Evolutionary conservation across 2,888 invertebrate genomes (phyloP), one percentile per base, ranked within the genome.

Genomic region (Acleris cristana): DNA sequence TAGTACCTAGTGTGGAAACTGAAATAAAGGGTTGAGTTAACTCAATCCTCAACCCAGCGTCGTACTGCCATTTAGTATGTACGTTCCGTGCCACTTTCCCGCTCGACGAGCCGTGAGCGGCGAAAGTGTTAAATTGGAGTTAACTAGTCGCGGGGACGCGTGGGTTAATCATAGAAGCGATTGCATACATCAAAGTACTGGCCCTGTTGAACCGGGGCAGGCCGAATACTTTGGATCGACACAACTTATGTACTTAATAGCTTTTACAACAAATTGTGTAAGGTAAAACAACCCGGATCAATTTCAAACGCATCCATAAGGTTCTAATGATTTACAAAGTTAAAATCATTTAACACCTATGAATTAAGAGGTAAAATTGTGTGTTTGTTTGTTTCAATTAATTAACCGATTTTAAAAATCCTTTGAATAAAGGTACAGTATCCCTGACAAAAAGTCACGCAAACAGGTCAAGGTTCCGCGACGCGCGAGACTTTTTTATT

Each of bases 81-180:
- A 52, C 61, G 61, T 61, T 52, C 56, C 56, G 52, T 61, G 30
- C 61, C 56, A 66, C 52, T 66, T 66, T 61, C 66, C 61, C 51
- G 61, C 56, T 60, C 48, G 23, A 51, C 44, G 55, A 57, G 44
- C 54, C 60, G 55, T 64, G 53, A 56, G 56, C 56, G 61, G 66
- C 21, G 61, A 61, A 66, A 66, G 66, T 66, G 66, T 61, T 61
- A 57, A 66, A 65, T 65, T 65, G 44, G 60, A 61, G 61, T 61
- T 61, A 66, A 61, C 66, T 56, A 61, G 66, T 66, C 56, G 65
- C 55, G 45, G 49, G 51, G 34, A 48, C 30, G 56, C 30, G 26
- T 56, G 44, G 34, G 61, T 52, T 66, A 66, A 66, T 61, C 56
- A 66, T 56, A 66, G 61, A 56, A 55, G 12, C 55, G 51, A 57